These are phyloP conservation scores for Sicus ferrugineus DNA, from an alignment of 2,888 invertebrate species.

Conservation along the genomic window DNA sequence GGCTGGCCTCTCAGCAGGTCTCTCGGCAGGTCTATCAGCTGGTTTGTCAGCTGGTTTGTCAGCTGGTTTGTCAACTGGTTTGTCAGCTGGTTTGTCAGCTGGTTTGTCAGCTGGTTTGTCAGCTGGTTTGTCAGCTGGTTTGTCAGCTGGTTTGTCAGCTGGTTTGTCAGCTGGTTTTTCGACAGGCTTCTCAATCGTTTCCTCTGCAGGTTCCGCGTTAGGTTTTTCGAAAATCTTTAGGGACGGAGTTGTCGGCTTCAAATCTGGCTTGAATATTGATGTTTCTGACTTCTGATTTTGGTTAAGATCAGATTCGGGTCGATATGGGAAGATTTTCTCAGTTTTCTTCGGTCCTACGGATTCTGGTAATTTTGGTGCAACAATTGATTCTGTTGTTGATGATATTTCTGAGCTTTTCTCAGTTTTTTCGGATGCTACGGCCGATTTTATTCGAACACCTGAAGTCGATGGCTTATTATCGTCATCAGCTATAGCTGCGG, in stretches of 20 bases:
- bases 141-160: no score
- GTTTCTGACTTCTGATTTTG: conserved; percentile 37
- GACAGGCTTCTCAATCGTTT: neutral
- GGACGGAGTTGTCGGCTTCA: conserved; percentile 8
- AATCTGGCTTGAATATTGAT: conserved; percentile 35
- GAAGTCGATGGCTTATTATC: conserved; percentile 46
- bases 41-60: neutral
- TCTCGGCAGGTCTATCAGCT: neutral
- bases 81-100: neutral
- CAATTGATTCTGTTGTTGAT: conserved; percentile 21
- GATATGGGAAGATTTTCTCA: conserved; percentile 32
- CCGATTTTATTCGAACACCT: neutral
- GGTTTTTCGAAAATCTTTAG: no score
- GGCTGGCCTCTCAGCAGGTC: neutral
- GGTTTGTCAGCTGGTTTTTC: neutral
- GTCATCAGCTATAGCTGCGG: conserved; percentile 27
- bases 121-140: conserved; percentile 17
- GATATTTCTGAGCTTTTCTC: neutral
- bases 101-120: neutral
- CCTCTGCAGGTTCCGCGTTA: conserved; percentile 52
- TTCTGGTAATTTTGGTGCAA: conserved; percentile 26
- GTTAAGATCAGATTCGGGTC: no score
- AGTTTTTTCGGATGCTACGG: neutral
- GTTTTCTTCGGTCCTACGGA: conserved; percentile 31
- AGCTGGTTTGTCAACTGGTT: neutral